These are phyloP conservation scores for Ariolimax columbianus DNA, from an alignment of 2,888 invertebrate genomes.

Conservation along the genomic window DNA sequence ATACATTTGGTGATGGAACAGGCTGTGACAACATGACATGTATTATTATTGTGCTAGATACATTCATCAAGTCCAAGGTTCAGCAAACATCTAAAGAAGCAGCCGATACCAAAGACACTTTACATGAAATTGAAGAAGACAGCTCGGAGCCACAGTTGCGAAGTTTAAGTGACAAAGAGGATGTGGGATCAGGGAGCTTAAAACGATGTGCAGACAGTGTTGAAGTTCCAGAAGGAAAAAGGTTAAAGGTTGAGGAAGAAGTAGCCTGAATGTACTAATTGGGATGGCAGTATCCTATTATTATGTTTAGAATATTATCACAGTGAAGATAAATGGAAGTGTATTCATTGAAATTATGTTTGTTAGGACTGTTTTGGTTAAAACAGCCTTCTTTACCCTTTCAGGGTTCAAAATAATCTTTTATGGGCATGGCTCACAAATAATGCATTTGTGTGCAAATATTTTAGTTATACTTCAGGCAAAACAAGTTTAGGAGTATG, in stretches of 20 bases:
- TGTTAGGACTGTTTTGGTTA: background rate
- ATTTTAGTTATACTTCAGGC: background rate
- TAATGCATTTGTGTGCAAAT: background rate
- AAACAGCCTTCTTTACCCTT: background rate
- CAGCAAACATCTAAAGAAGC: background rate
- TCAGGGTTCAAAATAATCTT: background rate
- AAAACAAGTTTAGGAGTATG: background rate
- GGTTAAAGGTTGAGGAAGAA: slow-evolving; percentile 31
- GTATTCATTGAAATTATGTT: too few species aligned
- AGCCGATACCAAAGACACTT: slow-evolving; percentile 31
- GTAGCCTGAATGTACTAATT: slow-evolving; percentile 10
- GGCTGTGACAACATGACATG: slow-evolving; percentile 99
- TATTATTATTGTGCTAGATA: slow-evolving; percentile 85
- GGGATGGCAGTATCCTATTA: background rate
- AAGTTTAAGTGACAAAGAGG: background rate
- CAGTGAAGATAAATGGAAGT: background rate
- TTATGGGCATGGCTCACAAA: background rate
- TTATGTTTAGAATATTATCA: background rate
- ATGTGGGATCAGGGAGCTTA: slow-evolving; percentile 1
- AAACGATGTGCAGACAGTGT: slow-evolving; percentile 35
- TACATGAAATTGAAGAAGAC: slow-evolving; percentile 47
- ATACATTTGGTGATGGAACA: slow-evolving; percentile 95
- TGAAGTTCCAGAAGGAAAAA: slow-evolving; percentile 37
- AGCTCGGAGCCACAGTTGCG: background rate
- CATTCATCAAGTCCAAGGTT: slow-evolving; percentile 4